Conservation (phyloP, 1,140 invertebrate species). For the Theocolax elegans region DNA sequence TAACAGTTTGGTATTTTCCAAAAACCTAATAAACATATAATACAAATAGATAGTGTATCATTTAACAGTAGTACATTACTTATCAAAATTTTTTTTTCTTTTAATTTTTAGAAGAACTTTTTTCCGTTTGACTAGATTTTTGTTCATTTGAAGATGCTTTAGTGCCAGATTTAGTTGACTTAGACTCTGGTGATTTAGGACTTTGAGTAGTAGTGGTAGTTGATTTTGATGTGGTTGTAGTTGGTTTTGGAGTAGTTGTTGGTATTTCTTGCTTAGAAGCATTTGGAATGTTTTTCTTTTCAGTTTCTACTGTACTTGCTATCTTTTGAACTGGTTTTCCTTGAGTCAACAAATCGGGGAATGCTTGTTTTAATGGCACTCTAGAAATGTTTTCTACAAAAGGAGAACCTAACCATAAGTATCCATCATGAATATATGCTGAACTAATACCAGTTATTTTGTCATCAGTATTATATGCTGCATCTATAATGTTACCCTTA, state of each 20-base stretch:
- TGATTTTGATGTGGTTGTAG: constrained; percentile 1
- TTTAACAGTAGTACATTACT: neutral
- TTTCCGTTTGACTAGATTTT: constrained; percentile 29
- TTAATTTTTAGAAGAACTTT: neutral
- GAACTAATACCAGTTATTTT: constrained; percentile 69
- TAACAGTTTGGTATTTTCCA: constrained; percentile 13
- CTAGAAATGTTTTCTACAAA: constrained; percentile 75
- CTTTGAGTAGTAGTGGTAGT: constrained; percentile 3
- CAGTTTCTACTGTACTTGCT: neutral
- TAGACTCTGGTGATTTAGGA: constrained; percentile 39
- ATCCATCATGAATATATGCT: constrained; percentile 70
- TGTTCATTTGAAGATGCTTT: constrained; percentile 38
- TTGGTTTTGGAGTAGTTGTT: constrained; percentile 19
- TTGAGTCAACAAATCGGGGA: constrained; percentile 57
- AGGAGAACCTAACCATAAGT: constrained; percentile 78
- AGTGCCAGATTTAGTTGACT: constrained; percentile 42
- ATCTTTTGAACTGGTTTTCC: neutral
- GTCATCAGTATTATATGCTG: constrained; percentile 69
- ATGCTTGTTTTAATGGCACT: constrained; percentile 69
- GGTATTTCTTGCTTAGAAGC: constrained; percentile 14
- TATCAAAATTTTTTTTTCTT: neutral
- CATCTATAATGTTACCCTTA: constrained; percentile 75
- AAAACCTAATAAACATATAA: neutral
- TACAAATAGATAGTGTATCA: neutral
- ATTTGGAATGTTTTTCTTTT: constrained; percentile 15